A percentile compares a stretch with the other conserved stretches of the same genome.
phyloP scores from a whole-genome alignment of 2,797 vertebrate genomes.

The Lepilemur septentrionalis region DNA sequence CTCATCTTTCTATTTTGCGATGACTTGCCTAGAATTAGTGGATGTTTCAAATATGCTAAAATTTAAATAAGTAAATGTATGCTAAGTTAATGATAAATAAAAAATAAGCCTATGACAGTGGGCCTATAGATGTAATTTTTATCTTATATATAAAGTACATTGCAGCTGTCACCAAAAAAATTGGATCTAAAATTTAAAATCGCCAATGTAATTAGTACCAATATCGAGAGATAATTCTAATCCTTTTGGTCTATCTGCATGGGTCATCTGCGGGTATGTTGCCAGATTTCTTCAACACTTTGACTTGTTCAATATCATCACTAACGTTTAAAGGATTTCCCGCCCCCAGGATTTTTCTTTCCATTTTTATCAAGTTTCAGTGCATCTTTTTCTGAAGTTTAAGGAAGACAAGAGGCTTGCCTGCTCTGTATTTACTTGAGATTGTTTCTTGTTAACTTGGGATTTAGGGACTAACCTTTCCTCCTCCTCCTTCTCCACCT shows the following conservation, averaged over 20 bases:
- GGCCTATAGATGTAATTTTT: not conserved
- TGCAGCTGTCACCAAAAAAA: not conserved
- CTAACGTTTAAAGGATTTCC: not conserved
- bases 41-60: conserved; percentile 4
- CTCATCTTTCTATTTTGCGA: conserved; percentile 14
- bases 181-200: not conserved
- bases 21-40: not conserved
- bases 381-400: conserved; percentile 25
- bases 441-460: not conserved
- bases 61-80: conserved; percentile 12
- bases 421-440: not conserved
- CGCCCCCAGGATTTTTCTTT: not conserved
- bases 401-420: not conserved
- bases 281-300: not conserved
- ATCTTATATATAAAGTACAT: not conserved
- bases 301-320: not conserved
- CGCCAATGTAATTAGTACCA: not conserved
- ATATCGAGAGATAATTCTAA: not conserved
- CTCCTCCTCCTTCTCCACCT: not conserved
- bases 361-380: not conserved
- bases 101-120: not conserved
- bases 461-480: not conserved
- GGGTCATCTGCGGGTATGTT: not conserved
- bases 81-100: not conserved
- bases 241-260: not conserved